Evolutionary conservation across 2,888 invertebrate species (phyloP).

Genomic region (Chelonus formosanus): DNA sequence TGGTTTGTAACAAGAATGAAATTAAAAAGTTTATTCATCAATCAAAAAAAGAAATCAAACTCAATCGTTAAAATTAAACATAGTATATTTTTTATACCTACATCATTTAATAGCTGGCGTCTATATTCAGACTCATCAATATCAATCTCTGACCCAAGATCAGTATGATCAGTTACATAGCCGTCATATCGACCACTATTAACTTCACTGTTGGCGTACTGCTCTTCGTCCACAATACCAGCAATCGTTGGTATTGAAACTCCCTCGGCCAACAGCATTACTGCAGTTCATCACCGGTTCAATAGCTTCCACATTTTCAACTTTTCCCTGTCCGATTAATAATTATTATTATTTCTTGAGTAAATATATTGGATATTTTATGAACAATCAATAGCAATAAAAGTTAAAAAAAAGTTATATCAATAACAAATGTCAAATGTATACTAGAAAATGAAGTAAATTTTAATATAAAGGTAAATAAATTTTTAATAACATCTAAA

Average conservation of each 20-base stretch:
- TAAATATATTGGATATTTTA: too few species aligned
- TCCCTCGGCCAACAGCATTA: conserved; percentile 61
- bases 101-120: conserved; percentile 81
- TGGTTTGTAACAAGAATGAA: too few species aligned
- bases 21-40: too few species aligned
- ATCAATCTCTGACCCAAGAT: conserved; percentile 76
- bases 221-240: conserved; percentile 60
- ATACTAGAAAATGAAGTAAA: neutral
- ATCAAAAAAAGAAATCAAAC: too few species aligned
- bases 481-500: neutral
- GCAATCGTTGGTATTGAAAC: conserved; percentile 62
- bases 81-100: conserved; percentile 66
- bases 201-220: conserved; percentile 58
- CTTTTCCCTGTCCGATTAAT: neutral
- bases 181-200: conserved; percentile 61
- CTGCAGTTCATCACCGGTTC: conserved; percentile 48
- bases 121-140: conserved; percentile 80
- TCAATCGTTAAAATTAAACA: too few species aligned
- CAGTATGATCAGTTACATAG: conserved; percentile 83
- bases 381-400: too few species aligned
- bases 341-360: too few species aligned
- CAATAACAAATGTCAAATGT: neutral
- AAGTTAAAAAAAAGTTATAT: neutral
- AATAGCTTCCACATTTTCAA: conserved; percentile 44
- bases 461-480: neutral